Evolutionary conservation across 2,113 vertebrate genomes (phyloP).

Genomic region (Oryzias celebensis): DNA sequence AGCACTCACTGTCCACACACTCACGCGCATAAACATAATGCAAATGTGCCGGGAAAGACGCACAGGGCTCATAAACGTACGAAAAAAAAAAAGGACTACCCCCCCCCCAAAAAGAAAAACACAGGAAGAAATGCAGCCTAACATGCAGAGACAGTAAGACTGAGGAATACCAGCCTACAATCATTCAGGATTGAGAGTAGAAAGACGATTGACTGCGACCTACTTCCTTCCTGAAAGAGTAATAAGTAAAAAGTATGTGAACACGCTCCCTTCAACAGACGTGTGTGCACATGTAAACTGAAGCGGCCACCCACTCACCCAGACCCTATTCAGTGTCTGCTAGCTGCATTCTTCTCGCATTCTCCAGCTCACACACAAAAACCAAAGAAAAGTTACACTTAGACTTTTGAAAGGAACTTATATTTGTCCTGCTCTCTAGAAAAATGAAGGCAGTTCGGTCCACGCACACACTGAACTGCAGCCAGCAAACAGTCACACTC

Average conservation of each 20-base stretch:
- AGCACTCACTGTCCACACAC: slow-evolving; percentile 48
- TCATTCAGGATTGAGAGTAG: slow-evolving; percentile 6
- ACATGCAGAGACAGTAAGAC: slow-evolving; percentile 42
- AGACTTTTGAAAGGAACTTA: slow-evolving; percentile 41
- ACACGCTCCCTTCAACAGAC: slow-evolving; percentile 53
- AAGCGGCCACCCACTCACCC: slow-evolving; percentile 53
- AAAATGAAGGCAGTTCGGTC: slow-evolving; percentile 29
- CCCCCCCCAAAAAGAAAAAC: slow-evolving; percentile 44
- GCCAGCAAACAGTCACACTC: slow-evolving; percentile 35
- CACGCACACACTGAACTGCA: slow-evolving; percentile 9
- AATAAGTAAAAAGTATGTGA: slow-evolving; percentile 7
- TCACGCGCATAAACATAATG: slow-evolving; percentile 15
- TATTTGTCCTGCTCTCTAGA: slow-evolving; percentile 35
- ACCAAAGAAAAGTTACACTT: slow-evolving; percentile 50
- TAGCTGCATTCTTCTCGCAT: slow-evolving; percentile 32
- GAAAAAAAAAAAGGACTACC: slow-evolving; percentile 3
- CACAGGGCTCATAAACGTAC: slow-evolving; percentile 19
- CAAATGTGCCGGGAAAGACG: slow-evolving; percentile 7
- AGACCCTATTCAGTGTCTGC: slow-evolving; percentile 51
- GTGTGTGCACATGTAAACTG: slow-evolving; percentile 42
- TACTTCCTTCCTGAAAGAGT: slow-evolving; percentile 18
- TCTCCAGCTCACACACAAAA: slow-evolving; percentile 36
- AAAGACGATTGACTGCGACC: slow-evolving; percentile 30
- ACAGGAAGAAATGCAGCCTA: slow-evolving; percentile 42
- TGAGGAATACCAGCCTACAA: background rate